Percentiles rank a stretch among this genome's conserved stretches.
Conservation (phyloP, 2,113 vertebrate species). For the Ursus arctos region DNA sequence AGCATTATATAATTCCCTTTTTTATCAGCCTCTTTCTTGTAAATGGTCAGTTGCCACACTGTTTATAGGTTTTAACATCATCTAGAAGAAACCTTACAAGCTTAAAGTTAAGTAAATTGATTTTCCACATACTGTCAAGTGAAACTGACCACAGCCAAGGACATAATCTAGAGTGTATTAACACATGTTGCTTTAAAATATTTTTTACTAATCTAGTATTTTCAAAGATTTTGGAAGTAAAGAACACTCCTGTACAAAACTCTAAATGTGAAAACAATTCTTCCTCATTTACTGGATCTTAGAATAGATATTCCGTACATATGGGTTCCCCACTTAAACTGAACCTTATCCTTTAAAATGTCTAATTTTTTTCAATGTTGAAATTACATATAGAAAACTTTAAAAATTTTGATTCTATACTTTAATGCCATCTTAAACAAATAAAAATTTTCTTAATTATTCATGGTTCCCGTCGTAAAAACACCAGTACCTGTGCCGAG, state of each 20-base stretch:
- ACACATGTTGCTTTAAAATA: conserved; percentile 13
- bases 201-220: conserved; percentile 43
- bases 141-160: conserved; percentile 6
- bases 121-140: conserved; percentile 49
- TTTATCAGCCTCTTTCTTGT: conserved; percentile 77
- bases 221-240: conserved; percentile 37
- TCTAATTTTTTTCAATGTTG: not conserved
- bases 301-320: not conserved
- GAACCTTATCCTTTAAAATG: conserved; percentile 29
- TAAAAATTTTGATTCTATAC: not conserved
- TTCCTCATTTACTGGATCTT: not conserved
- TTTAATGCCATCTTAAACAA: not conserved
- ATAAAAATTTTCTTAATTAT: not conserved
- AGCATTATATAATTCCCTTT: conserved; percentile 78
- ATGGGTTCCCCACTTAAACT: not conserved
- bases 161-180: conserved; percentile 55
- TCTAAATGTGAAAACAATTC: not conserved
- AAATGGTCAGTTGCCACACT: conserved; percentile 74
- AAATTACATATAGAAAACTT: not conserved
- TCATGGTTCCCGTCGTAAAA: not conserved
- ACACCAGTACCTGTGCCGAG: not conserved
- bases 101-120: conserved; percentile 39
- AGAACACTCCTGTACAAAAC: not conserved
- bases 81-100: conserved; percentile 73
- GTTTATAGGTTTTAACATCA: conserved; percentile 75